phyloP scores from a whole-genome alignment of 2,888 invertebrate genomes.

The Calliphora vomitoria region DNA sequence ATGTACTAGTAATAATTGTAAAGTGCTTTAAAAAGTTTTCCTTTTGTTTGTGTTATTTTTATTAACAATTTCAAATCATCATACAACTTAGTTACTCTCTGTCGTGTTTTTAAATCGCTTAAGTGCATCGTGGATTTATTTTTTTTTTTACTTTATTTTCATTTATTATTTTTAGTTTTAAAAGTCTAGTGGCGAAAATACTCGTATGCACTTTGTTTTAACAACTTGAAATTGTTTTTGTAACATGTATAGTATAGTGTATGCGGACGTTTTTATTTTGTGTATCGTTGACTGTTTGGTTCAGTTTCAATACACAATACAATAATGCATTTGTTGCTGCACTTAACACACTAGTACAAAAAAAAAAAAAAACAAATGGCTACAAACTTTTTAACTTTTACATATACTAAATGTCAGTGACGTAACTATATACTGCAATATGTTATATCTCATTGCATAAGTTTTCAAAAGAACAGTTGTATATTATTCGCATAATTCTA shows the following conservation, averaged over 20 bases:
- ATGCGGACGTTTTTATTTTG: conserved; percentile 19
- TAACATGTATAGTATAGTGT: background rate
- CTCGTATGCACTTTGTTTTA: conserved; percentile 47
- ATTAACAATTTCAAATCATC: conserved; percentile 55
- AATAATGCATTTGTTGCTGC: conserved; percentile 38
- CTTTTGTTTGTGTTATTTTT: conserved; percentile 28
- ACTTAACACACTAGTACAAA: conserved; percentile 21
- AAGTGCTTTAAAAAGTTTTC: conserved; percentile 44
- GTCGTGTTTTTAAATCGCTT: conserved; percentile 34
- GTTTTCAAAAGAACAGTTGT: too few relatives aligned
- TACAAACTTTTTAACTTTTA: conserved; percentile 27
- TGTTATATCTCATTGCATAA: too few relatives aligned
- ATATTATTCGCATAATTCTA: too few relatives aligned
- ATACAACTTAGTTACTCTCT: conserved; percentile 37
- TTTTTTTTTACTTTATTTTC: conserved; percentile 15
- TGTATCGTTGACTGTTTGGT: conserved; percentile 25
- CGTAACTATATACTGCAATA: background rate
- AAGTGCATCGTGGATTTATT: conserved; percentile 45
- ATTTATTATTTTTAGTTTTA: background rate
- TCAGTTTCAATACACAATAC: conserved; percentile 26
- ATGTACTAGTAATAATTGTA: conserved; percentile 20
- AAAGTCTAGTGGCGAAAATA: conserved; percentile 54
- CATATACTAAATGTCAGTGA: background rate
- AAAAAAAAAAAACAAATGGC: conserved; percentile 39
- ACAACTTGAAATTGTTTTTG: conserved; percentile 38